A percentile compares a stretch with the other conserved stretches of the same genome.
Conservation (phyloP, 2,113 vertebrate genomes). For the Chlorodrepanis virens region DNA sequence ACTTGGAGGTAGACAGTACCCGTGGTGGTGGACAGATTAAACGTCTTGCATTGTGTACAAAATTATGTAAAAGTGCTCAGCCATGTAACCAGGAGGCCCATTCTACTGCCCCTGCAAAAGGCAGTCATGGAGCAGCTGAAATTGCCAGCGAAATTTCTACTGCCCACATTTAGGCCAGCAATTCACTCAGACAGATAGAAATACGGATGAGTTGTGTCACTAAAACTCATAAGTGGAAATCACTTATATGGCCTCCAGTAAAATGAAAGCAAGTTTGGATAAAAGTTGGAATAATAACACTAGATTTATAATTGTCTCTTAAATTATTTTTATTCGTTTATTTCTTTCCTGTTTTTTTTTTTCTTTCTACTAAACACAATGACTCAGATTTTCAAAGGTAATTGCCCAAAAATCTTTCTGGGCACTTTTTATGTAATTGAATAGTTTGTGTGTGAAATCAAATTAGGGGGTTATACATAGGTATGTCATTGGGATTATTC, state of each 20-base stretch:
- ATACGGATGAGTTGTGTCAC: background rate
- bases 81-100: background rate
- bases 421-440: background rate
- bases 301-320: background rate
- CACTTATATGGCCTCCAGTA: background rate
- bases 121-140: background rate
- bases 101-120: background rate
- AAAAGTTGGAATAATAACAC: background rate
- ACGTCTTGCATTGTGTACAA: background rate
- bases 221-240: background rate
- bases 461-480: background rate
- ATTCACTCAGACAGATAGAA: background rate
- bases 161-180: background rate
- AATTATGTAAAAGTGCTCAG: background rate
- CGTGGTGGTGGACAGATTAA: background rate
- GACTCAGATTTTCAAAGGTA: background rate
- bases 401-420: background rate
- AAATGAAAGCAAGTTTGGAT: background rate
- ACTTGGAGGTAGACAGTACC: background rate
- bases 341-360: accelerated
- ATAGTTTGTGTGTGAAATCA: background rate
- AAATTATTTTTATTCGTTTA: background rate
- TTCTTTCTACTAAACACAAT: background rate
- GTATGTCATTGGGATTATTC: background rate
- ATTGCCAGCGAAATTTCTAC: background rate